phyloP scores from a whole-genome alignment of 2,888 invertebrate species.

The Mystacides longicornis region DNA sequence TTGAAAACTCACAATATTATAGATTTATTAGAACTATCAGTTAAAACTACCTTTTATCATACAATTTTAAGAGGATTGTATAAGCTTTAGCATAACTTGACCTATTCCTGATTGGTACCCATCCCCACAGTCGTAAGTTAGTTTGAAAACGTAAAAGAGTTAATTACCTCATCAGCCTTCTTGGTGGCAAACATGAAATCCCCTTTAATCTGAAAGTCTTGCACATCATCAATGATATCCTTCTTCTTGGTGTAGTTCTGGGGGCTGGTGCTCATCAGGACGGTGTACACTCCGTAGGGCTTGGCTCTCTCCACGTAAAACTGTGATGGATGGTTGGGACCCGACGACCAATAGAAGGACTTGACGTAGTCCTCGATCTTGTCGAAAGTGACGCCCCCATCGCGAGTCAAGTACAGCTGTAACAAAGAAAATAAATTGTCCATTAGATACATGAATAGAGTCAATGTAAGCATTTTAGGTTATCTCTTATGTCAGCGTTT shows the following conservation, averaged over 20 bases:
- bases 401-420: conserved; percentile 68
- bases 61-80: too few relatives aligned
- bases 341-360: conserved; percentile 66
- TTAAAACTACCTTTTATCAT: too few relatives aligned
- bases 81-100: too few relatives aligned
- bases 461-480: too few relatives aligned
- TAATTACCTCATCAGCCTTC: conserved; percentile 53
- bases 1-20: too few relatives aligned
- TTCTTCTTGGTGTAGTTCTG: conserved; percentile 50
- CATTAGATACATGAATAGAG: too few relatives aligned
- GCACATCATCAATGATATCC: conserved; percentile 57
- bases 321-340: conserved; percentile 40
- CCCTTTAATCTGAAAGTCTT: conserved; percentile 75
- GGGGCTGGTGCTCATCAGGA: conserved; percentile 56
- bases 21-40: too few relatives aligned
- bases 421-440: conserved; percentile 31
- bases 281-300: conserved; percentile 56
- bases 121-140: too few relatives aligned
- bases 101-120: too few relatives aligned
- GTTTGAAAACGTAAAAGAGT: too few relatives aligned
- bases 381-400: conserved; percentile 68
- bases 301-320: conserved; percentile 63
- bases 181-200: conserved; percentile 82
- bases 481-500: too few relatives aligned
- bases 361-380: conserved; percentile 67